Evolutionary conservation across 1,140 invertebrate species (phyloP), one percentile per base, ranked within the genome.

Genomic region (Drosophila bocki): DNA sequence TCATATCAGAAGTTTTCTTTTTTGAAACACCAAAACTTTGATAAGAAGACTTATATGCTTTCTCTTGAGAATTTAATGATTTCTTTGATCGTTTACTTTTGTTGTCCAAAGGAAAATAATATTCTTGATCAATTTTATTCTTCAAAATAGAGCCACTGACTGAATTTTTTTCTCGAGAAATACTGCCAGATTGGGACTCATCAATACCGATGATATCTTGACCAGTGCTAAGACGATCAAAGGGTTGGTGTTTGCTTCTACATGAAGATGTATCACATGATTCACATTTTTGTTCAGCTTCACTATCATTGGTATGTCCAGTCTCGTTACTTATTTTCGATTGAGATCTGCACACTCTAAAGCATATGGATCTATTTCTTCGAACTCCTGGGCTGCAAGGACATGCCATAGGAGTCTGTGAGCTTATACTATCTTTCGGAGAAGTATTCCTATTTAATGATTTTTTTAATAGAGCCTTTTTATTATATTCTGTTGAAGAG

Each of bases 71-170:
- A 37, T 15, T 22, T 15, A 32, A 5, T 8, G 50, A 8, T 19
- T 7, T 53, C 11, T 13, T 13, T 1, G 17, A 2, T 2, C 1
- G 17, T 9, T 37, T 8, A 8, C 1, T 15, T 3, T 26, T 9
- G 3, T 54, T 5, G 12, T 1, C n/a, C 7, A 54, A 22, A 15
- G 51, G 33, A 54, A 54, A 54, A 54, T 54, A 54, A 54, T 15
- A 37, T 37, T 54, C 17, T 22, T 54, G 17, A 0, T 15, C 3
- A 9, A 15, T 19, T 53, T 8, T n/a, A n/a, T 29, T 11, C 13
- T 29, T n/a, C 4, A 29, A 50, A 50, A 3, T 11, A 4, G 12
- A 29, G 26, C 26, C 5, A 29, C 48, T 33, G 6, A 1, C 9
- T 7, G 29, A 17, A 3, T 12, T 17, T 17, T 7, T 12, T 17